phyloP scores from a whole-genome alignment of 1,140 invertebrate genomes.

The Gryon sp. region DNA sequence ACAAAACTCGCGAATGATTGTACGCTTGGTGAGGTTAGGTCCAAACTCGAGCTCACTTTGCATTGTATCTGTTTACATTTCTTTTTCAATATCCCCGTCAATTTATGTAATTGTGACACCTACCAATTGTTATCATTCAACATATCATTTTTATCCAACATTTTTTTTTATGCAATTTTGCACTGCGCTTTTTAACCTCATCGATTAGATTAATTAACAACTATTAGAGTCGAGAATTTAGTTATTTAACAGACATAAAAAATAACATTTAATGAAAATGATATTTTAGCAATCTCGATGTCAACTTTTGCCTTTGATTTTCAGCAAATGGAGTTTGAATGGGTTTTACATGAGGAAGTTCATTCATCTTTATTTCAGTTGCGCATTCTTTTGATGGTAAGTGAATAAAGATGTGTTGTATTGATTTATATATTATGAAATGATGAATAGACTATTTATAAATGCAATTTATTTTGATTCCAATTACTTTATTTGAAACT shows the following conservation, averaged over 20 bases:
- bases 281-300: background rate
- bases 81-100: slow-evolving; percentile 22
- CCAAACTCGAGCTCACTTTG: background rate
- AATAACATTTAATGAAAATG: too few species aligned
- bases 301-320: slow-evolving; percentile 63
- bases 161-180: too few species aligned
- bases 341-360: slow-evolving; percentile 93
- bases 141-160: too few species aligned
- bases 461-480: slow-evolving; percentile 12
- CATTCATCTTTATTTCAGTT: slow-evolving; percentile 91
- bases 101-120: too few species aligned
- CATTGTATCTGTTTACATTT: slow-evolving; percentile 28
- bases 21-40: slow-evolving; percentile 57
- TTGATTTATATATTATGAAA: slow-evolving; percentile 3
- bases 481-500: too few species aligned
- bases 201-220: too few species aligned
- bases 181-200: too few species aligned
- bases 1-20: slow-evolving; percentile 1
- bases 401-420: slow-evolving; percentile 62
- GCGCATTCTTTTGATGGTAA: slow-evolving; percentile 90
- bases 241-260: too few species aligned
- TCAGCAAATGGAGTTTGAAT: slow-evolving; percentile 96
- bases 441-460: background rate
- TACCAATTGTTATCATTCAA: too few species aligned
- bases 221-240: too few species aligned